Percentiles rank a stretch among this genome's conserved stretches.
These are phyloP conservation scores for Porites cylindrica DNA, from an alignment of 92 coral and sea anemone genomes.

Conservation along the genomic window DNA sequence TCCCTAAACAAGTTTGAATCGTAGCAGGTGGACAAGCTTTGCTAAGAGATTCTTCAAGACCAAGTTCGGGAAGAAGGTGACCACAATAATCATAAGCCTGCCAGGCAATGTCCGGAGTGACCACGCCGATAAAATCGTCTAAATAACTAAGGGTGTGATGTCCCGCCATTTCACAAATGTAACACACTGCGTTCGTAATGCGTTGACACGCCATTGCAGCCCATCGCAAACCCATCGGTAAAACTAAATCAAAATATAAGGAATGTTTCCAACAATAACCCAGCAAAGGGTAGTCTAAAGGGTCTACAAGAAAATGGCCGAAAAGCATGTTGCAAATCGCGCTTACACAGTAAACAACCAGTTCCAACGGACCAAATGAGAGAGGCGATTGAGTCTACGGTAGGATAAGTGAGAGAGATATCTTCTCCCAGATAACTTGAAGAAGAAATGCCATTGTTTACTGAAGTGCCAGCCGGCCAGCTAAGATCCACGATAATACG, in stretches of 20 bases:
- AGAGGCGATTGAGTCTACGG: conserved; percentile 22
- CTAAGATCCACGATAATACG: conserved; percentile 4
- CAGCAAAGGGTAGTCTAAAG: conserved; percentile 29
- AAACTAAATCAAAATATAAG: conserved; percentile 15
- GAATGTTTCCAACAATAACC: conserved; percentile 24
- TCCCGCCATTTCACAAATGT: not conserved
- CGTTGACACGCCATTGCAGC: conserved; percentile 5
- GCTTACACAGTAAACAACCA: conserved; percentile 23
- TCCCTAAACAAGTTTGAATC: not conserved
- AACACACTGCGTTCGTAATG: not conserved
- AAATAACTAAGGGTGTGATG: not conserved
- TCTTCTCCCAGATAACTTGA: not conserved
- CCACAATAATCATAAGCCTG: not conserved
- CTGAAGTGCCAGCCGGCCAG: conserved; percentile 14
- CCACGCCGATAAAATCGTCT: conserved; percentile 6
- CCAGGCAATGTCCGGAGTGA: not conserved
- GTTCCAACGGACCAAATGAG: not conserved
- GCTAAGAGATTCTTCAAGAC: not conserved
- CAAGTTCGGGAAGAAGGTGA: not conserved
- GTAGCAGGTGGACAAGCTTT: not conserved
- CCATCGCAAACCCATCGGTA: conserved; percentile 25
- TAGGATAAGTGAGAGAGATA: conserved; percentile 15
- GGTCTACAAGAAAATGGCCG: conserved; percentile 34
- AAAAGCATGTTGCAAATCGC: conserved; percentile 25
- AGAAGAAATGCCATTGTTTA: conserved; percentile 13